These are phyloP conservation scores for Geococcyx californianus DNA, from an alignment of 2,113 vertebrate genomes.

Conservation along the genomic window DNA sequence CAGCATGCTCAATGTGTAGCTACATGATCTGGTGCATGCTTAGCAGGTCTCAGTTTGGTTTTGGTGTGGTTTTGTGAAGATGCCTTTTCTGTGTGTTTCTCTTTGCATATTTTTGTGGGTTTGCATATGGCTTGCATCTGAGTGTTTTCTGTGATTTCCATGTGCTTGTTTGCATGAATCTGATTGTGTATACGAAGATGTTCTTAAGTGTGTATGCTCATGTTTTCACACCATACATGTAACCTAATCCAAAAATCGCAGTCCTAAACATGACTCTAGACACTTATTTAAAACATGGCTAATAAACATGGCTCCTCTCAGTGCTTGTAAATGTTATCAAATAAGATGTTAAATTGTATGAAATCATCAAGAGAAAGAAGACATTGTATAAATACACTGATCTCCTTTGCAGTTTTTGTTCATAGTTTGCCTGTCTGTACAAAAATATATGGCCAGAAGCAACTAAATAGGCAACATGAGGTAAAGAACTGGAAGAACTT, in stretches of 20 bases:
- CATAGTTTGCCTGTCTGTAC: not conserved
- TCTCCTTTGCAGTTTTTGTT: not conserved
- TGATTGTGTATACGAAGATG: not conserved
- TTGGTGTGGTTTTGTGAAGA: not conserved
- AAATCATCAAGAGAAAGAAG: not conserved
- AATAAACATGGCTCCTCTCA: not conserved
- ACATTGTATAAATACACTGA: not conserved
- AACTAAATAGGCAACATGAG: not conserved
- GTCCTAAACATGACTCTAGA: not conserved
- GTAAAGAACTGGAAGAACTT: not conserved
- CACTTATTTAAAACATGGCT: not conserved
- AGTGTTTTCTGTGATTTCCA: not conserved
- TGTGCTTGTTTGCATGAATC: not conserved
- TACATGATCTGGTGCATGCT: not conserved
- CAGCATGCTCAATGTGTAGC: not conserved
- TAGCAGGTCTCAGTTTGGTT: not conserved
- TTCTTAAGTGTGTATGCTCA: not conserved
- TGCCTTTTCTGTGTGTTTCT: not conserved
- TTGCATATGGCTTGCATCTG: not conserved
- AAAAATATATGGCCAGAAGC: not conserved
- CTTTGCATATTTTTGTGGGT: not conserved
- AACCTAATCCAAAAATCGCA: not conserved
- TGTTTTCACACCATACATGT: accelerated
- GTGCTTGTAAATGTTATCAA: not conserved
- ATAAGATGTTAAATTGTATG: not conserved